phyloP scores from a whole-genome alignment of 1,140 invertebrate species.

The Drosophila chauvacae region DNA sequence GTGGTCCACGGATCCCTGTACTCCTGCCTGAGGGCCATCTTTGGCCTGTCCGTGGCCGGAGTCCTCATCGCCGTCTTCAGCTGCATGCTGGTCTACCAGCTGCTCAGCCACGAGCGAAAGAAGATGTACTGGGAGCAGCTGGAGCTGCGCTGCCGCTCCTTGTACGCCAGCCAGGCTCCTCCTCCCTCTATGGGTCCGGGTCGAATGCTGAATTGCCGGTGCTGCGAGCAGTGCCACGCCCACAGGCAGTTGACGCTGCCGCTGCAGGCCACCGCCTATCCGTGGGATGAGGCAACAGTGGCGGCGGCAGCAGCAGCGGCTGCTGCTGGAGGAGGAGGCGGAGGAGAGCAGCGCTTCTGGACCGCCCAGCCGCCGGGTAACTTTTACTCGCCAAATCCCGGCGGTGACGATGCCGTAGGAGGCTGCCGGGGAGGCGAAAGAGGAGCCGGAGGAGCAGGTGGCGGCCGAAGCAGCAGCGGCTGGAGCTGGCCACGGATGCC shows the following conservation, averaged over 20 bases:
- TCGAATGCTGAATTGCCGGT: constrained; percentile 73
- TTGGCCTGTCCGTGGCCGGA: constrained; percentile 94
- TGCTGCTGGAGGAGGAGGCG: constrained; percentile 53
- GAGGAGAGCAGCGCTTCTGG: constrained; percentile 65
- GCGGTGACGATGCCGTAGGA: constrained; percentile 84
- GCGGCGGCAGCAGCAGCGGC: constrained; percentile 64
- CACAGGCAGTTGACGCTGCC: constrained; percentile 75
- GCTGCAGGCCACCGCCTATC: constrained; percentile 66
- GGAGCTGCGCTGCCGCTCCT: constrained; percentile 91
- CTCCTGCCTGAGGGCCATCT: constrained; percentile 93
- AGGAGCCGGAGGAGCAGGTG: constrained; percentile 78
- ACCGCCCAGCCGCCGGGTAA: constrained; percentile 86
- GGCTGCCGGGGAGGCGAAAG: constrained; percentile 27
- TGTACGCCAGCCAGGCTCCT: constrained; percentile 88
- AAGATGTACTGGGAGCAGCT: constrained; percentile 97
- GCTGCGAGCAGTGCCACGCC: constrained; percentile 84
- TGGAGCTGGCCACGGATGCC: constrained; percentile 87
- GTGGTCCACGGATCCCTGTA: constrained; percentile 94
- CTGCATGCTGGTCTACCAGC: constrained; percentile 95
- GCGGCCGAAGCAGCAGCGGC: constrained; percentile 85
- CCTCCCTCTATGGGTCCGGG: constrained; percentile 74
- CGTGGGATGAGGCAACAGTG: constrained; percentile 76
- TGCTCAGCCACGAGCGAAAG: constrained; percentile 94
- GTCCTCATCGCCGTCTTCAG: constrained; percentile 96
- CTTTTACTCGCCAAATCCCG: constrained; percentile 92